Base-by-base conservation (phyloP, 2,113 vertebrate genomes). In the Xiphophorus couchianus region DNA sequence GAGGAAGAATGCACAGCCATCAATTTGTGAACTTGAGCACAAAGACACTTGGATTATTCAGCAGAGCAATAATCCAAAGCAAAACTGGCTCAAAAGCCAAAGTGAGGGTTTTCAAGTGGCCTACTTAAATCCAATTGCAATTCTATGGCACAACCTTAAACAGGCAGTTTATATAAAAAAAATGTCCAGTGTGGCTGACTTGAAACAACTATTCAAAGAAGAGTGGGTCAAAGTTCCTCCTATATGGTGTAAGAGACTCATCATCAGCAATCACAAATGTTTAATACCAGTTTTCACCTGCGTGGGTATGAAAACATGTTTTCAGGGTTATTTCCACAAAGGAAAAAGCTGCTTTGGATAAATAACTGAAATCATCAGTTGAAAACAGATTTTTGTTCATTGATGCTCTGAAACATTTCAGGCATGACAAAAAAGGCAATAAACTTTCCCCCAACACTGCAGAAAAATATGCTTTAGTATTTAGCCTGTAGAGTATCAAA, bases 401-500 rank as follows among this genome's bases (percentile, higher is more conserved):
- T 48, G 14, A 19, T 48, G 44, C 17, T 5, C 17, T 19, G 44
- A 48, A 48, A 48, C 44, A 48, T 17, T 48, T 48, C 35, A 48
- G 17, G 17, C 2, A 17, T 48, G 44, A 48, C 5, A 19, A 6
- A 48, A 37, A 48, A 19, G 5, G 17, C 44, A 48, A 48, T 1
- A 48, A 48, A 48, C 17, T 7, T 48, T 5, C 39, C 39, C 44
- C 14, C 19, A 48, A 5, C 44, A 48, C 44, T 6, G 44, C 44
- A 19, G 44, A 15, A 17, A 48, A 48, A 48, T 42, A 42, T 15
- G 1, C 14, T 42, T 42, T 42, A 42, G 65, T 58, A 28, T 28
- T 12, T 60, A 39, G 17, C 77, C 74, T 80, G 82, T 37, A 14
- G 39, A 54, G 60, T 69, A 51, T 74, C 67, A 74, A 75, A 74